These are phyloP conservation scores for Criorhina ranunculi DNA, from an alignment of 2,888 invertebrate species.

Conservation along the genomic window DNA sequence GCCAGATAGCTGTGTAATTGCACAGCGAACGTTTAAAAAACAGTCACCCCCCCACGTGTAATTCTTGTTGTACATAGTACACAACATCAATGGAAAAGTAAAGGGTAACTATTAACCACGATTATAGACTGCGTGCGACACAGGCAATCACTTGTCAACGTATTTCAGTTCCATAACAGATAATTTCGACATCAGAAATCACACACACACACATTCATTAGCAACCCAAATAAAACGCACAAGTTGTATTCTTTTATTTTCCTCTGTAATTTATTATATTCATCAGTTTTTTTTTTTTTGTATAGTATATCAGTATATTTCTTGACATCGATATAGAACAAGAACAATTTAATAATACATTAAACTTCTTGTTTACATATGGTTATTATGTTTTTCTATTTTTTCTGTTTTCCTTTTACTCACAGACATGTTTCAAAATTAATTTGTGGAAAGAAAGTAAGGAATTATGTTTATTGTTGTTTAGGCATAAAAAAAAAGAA, in stretches of 20 bases:
- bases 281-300: constrained; percentile 59
- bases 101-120: neutral
- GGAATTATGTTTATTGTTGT: neutral
- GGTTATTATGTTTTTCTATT: constrained; percentile 46
- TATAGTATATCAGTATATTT: constrained; percentile 59
- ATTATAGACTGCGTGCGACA: neutral
- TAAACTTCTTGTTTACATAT: constrained; percentile 54
- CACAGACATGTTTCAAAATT: constrained; percentile 70
- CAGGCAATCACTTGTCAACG: neutral
- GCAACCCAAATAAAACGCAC: neutral
- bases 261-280: constrained; percentile 57
- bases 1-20: neutral
- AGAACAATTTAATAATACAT: constrained; percentile 70
- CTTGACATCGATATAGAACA: constrained; percentile 65
- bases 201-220: no score
- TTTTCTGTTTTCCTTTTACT: constrained; percentile 37
- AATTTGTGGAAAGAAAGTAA: constrained; percentile 53
- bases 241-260: constrained; percentile 15
- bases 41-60: neutral
- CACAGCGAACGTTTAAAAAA: neutral
- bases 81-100: neutral
- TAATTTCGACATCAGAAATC: no score
- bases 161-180: no score
- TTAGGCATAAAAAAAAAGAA: constrained; percentile 45
- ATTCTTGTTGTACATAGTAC: neutral